Percentiles rank a stretch among this genome's conserved stretches.
phyloP scores from a whole-genome alignment of 2,888 invertebrate genomes.

The Agriopis aurantiaria region DNA sequence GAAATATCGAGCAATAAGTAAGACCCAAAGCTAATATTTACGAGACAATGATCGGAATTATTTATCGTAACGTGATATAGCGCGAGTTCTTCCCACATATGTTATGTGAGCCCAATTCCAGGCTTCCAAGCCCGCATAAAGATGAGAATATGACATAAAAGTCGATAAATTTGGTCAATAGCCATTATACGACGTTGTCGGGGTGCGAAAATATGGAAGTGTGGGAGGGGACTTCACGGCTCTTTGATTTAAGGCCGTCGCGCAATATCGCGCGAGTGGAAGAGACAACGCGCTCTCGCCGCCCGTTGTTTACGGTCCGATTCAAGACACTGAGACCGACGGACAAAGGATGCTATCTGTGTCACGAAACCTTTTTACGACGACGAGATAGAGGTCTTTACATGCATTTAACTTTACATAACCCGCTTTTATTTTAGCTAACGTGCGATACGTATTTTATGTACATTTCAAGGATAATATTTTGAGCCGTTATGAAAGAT shows the following conservation, averaged over 20 bases:
- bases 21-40: conserved; percentile 56
- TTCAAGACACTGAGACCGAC: conserved; percentile 39
- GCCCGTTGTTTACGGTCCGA: conserved; percentile 44
- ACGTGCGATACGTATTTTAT: not conserved
- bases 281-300: conserved; percentile 42
- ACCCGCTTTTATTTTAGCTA: conserved; percentile 11
- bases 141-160: conserved; percentile 82
- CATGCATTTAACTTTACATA: conserved; percentile 29
- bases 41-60: conserved; percentile 63
- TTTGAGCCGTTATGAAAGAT: not conserved
- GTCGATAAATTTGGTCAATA: conserved; percentile 85
- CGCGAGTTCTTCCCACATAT: conserved; percentile 62
- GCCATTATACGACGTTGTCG: conserved; percentile 82
- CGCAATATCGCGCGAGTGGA: conserved; percentile 45
- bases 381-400: conserved; percentile 36
- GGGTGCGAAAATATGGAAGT: conserved; percentile 84
- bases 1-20: conserved; percentile 52
- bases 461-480: not conserved
- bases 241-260: conserved; percentile 78
- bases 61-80: conserved; percentile 61
- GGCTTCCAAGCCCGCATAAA: conserved; percentile 71
- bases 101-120: conserved; percentile 70
- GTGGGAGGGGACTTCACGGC: conserved; percentile 73
- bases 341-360: conserved; percentile 46
- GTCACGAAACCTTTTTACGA: conserved; percentile 44